Evolutionary conservation across 2,888 invertebrate genomes (phyloP), one percentile per base, ranked within the genome.

Genomic region (Leptothorax acervorum): DNA sequence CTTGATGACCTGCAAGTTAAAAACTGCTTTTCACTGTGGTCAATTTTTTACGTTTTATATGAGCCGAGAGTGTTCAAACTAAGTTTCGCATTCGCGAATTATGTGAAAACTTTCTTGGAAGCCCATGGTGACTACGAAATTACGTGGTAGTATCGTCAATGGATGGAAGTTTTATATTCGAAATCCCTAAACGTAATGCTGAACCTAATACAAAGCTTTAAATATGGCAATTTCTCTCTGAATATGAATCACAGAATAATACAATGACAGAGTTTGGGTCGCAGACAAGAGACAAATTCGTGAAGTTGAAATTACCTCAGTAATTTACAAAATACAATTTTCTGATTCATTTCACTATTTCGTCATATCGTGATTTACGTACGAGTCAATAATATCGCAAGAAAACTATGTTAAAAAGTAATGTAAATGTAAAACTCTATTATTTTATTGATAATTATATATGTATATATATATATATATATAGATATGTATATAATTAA

Each of bases 201-300:
- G 15, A 42, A 42, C 9, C 31, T 84, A 60, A 53, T n/a, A 45
- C 60, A 51, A 62, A 75, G 71, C 66, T 53, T 81, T 65, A 84
- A 62, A 85, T 60, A 48, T 48, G 74, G 86, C 75, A 84, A 83
- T 82, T 70, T 63, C 55, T 42, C 60, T 83, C n/a, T 79, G 51
- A 9, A 23, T 51, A 39, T 87, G 85, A 89, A 63, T 89, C 88
- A 78, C 75, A 53, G 62, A 57, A 39, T 57, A 42, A 42, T 53
- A 35, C 68, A 60, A 82, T 66, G 53, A 55, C 55, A n/a, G 42
- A 79, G 23, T 63, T 51, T 42, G 39, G 28, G 51, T 57, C 68
- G 62, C 62, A 71, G 62, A 12, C 68, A 70, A 68, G 60, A 65
- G 62, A 84, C 45, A 66, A 82, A 51, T 18, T 23, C 23, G 31